Evolutionary conservation across 2,888 invertebrate genomes (phyloP).

Genomic region (Diarsia brunnea): DNA sequence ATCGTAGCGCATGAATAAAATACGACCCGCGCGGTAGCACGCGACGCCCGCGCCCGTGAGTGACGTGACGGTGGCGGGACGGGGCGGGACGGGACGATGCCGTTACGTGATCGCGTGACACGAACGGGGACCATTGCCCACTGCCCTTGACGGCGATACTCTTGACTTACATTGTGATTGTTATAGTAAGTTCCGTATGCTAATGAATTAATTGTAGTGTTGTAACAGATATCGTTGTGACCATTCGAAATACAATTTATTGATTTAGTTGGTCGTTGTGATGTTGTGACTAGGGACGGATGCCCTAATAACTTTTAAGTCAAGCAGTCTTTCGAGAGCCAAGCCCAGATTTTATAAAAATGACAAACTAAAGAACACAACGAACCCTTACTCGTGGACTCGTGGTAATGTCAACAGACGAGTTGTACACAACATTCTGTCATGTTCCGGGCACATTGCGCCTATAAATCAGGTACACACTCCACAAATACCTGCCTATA

Average conservation of each 20-base stretch:
- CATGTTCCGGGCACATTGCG: constrained; percentile 26
- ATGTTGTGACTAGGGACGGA: too few species aligned
- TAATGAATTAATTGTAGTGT: constrained; percentile 25
- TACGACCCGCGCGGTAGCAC: neutral
- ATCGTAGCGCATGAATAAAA: constrained; percentile 31
- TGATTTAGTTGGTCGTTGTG: neutral
- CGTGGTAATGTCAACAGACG: constrained; percentile 1
- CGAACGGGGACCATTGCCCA: constrained; percentile 9
- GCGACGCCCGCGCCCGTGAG: neutral
- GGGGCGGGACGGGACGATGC: neutral
- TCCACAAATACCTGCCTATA: constrained; percentile 46
- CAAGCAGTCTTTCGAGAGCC: neutral
- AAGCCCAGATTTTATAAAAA: neutral
- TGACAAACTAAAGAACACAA: constrained; percentile 1
- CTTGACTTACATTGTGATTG: constrained; percentile 7
- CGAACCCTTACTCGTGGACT: neutral
- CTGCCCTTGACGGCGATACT: constrained; percentile 31
- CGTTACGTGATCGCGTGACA: constrained; percentile 44
- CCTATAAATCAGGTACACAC: constrained; percentile 37
- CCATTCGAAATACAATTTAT: neutral
- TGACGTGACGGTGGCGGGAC: constrained; percentile 7
- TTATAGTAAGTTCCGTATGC: neutral
- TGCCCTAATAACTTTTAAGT: too few species aligned
- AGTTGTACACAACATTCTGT: constrained; percentile 1
- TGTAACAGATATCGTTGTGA: neutral